Base-by-base conservation (phyloP, 2,888 invertebrate genomes). In the Cryptophagus acutangulus region DNA sequence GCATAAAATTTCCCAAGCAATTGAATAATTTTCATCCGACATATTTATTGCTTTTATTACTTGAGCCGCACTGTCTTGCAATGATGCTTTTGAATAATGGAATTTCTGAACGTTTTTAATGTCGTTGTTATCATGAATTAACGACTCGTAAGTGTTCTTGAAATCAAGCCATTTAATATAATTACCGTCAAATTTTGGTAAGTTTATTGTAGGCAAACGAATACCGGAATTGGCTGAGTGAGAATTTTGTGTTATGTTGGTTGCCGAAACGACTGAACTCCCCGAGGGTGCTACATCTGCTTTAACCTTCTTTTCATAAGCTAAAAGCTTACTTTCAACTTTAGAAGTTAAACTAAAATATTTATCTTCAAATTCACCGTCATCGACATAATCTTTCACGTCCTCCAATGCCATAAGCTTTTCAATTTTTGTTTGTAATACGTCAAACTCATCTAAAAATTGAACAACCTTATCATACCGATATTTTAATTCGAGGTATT, bases 161-260 rank as follows among this genome's bases (percentile, higher is more conserved):
- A n/a, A n/a, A n/a, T n/a, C n/a, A n/a, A n/a, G 6, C 24, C 24
- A 24, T n/a, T 24, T 24, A n/a, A 24, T n/a, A 24, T 24, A 24
- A n/a, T 24, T 24, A 24, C 24, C 24, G 24, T 24, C 24, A 24
- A 24, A 24, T n/a, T 24, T 24, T n/a, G 24, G 24, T 24, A 24
- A 24, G n/a, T 24, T 24, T 8, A 24, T 24, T 24, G 24, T 24
- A 6, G 24, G 24, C n/a, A 24, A 24, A 8, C 24, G 24, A 8
- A 24, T 24, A 24, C 24, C 24, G 24, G 24, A 8, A 24, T 24
- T 24, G n/a, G n/a, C n/a, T n/a, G n/a, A n/a, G n/a, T n/a, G n/a
- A n/a, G n/a, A n/a, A n/a, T n/a, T n/a, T n/a, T n/a, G n/a, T n/a
- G n/a, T n/a, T n/a, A n/a, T n/a, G n/a, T n/a, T n/a, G n/a, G n/a